These are phyloP conservation scores for Eulimnadia texana DNA, from an alignment of 1,140 invertebrate species.

Conservation along the genomic window DNA sequence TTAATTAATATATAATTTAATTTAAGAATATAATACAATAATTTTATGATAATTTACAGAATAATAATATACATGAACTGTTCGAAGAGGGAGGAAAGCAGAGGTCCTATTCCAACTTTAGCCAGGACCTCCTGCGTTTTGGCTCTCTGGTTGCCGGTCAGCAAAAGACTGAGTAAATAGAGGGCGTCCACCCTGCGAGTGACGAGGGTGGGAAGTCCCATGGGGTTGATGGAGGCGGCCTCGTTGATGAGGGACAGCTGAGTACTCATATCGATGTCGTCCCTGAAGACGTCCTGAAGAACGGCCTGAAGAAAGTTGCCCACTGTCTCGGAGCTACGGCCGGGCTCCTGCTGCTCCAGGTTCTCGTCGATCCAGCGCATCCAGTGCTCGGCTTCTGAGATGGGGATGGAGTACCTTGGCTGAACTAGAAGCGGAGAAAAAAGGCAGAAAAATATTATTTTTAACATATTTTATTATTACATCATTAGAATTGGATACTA, in stretches of 20 bases:
- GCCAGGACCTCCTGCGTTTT: conserved; percentile 32
- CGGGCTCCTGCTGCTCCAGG: conserved; percentile 29
- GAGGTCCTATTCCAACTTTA: conserved; percentile 30
- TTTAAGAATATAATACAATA: not conserved
- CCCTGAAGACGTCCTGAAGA: conserved; percentile 17
- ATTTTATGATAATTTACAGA: conserved; percentile 25
- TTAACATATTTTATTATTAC: no score
- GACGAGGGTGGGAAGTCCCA: conserved; percentile 29
- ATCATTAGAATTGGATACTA: no score
- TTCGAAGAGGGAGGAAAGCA: conserved; percentile 33
- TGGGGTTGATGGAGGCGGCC: conserved; percentile 24
- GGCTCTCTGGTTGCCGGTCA: conserved; percentile 33
- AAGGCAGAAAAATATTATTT: no score
- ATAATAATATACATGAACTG: conserved; percentile 33
- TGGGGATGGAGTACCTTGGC: conserved; percentile 29
- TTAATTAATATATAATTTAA: not conserved
- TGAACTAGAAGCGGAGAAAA: no score
- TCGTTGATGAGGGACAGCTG: conserved; percentile 15
- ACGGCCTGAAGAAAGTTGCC: conserved; percentile 12
- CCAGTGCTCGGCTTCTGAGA: conserved; percentile 32
- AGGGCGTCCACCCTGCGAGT: conserved; percentile 34
- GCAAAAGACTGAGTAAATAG: conserved; percentile 32
- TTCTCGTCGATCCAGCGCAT: conserved; percentile 34
- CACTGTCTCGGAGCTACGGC: conserved; percentile 21
- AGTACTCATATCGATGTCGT: conserved; percentile 27